Evolutionary conservation across 2,797 vertebrate species (phyloP), one percentile per base, ranked within the genome.

Genomic region (Okamejei kenojei): DNA sequence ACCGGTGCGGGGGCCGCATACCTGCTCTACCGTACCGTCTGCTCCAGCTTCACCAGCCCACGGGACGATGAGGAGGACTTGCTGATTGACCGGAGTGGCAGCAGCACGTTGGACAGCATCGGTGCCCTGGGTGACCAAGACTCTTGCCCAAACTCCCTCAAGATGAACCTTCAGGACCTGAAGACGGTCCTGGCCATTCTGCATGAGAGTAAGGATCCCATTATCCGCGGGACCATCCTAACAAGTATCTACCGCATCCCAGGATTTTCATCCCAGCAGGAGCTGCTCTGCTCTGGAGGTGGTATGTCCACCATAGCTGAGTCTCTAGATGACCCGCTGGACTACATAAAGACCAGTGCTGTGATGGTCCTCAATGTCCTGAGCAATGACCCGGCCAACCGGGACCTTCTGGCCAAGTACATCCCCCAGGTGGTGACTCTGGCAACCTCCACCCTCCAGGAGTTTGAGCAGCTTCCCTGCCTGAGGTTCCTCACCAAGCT

Each of bases 401-500:
- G 90, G 17, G 90, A 92, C 1, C 71, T 74, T 35, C 71, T 92
- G 38, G 90, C 35, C 0, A 92, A 76, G 21, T 92, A 92, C 10
- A 76, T 92, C 90, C 90, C 90, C 0, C 90, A 92, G 90, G 90
- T 92, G 21, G 35, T 92, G 11, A 54, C 54, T 13, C 21, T 92
- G 38, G 58, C 90, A 38, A 92, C 71, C 7, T 76, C 71, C 0
- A 74, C 35, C 0, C 29, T 92, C 11, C 90, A 92, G 17, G 90
- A 92, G 11, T 92, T 92, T 10, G 90, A 92, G 9, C 90, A 92
- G 38, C 7, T 92, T 21, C 90, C 90, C 0, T 76, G 90, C 5
- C 71, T 92, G 35, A 45, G 90, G 68, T 92, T 92, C 71, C 90
- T 92, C 68, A 92, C 90, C 90, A 74, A 54, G 38, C 45, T 92